Evolutionary conservation across 2,888 invertebrate genomes (phyloP), one percentile per base, ranked within the genome.

Genomic region (Matsumyia berberina): DNA sequence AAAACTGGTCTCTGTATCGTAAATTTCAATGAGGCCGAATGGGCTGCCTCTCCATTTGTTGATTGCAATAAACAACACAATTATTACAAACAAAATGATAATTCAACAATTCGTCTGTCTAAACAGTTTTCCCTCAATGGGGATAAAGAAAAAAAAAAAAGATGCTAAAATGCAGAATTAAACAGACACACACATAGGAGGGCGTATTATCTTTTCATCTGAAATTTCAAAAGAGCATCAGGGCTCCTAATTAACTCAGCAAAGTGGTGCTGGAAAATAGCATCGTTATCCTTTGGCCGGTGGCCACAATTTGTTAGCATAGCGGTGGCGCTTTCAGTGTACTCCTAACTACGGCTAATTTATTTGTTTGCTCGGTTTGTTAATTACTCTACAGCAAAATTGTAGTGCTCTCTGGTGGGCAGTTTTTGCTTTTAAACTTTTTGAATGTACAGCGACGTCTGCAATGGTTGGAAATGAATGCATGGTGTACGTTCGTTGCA

Each of bases 361-460:
- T 67, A 77, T 37, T 42, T 53, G 69, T 69, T 42, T 69, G 31
- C 77, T 60, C 39, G 58, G 69, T 42, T 60, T 69, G 60, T 53
- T 77, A 60, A 77, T 77, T 77, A 77, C 58, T 42, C 15, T 46
- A 46, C 31, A 62, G 46, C 7, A 9, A 33, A n/a, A 62, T 62
- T 62, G 11, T n/a, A 31, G 31, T 15, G 5, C 24, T 24, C 24
- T 24, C 24, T 24, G 24, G 4, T 24, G 24, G 24, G 24, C 24
- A 24, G 24, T 42, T 46, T 46, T 46, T 46, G 8, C 17, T 44
- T 2, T 44, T 8, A 19, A 17, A 46, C 46, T 19, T 46, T 46
- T 42, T 46, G 17, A 44, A 44, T 46, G 4, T 11, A 37, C 7
- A 42, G 42, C 15, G 5, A 6, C 42, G 12, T 11, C 9, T 42